Base-by-base conservation (phyloP, 2,113 vertebrate species). In the Varanus salvator region DNA sequence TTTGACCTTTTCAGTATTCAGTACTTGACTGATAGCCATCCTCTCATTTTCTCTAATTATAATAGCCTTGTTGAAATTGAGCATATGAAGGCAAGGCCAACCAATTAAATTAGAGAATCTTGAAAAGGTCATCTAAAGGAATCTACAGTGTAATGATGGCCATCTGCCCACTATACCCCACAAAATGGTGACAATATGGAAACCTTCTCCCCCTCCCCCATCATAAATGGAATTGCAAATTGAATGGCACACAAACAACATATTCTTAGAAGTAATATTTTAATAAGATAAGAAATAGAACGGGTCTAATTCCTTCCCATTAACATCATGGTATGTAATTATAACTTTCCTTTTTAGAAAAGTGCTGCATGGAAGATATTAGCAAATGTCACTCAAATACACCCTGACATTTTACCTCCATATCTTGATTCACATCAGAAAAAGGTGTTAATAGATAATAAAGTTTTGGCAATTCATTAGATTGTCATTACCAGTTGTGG, bases 401-500 rank as follows among this genome's bases (percentile, higher is more conserved):
- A 34, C n/a, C 80, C 90, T 84, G 9, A 12, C 81, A 69, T 29
- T 91, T 92, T 91, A 89, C 7, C 71, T 68, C 2, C 50, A 89
- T 15, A 83, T 23, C 93, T 84, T 27, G 23, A 44, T 44, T 90
- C 90, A 69, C 2, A 31, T 92, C 90, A 93, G 93, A 92, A 92
- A 94, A 87, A 87, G 80, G 81, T 80, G 85, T 77, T 94, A 90
- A 90, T 31, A 94, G 95, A 57, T 92, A 90, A 71, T 66, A 92
- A 88, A 94, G 92, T 89, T 90, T 94, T 88, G 93, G 87, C 15
- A 93, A 94, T 95, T 95, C 95, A 92, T 95, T 92, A 94, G 2
- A 54, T 82, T 94, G 91, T 77, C 95, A 92, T 96, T 95, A 95
- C 92, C 71, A 0, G 82, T 90, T 86, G 83, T 93, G 91, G 92